A percentile compares a stretch with the other conserved stretches of the same genome.
phyloP scores from a whole-genome alignment of 2,113 vertebrate genomes.

The Lagopus muta region DNA sequence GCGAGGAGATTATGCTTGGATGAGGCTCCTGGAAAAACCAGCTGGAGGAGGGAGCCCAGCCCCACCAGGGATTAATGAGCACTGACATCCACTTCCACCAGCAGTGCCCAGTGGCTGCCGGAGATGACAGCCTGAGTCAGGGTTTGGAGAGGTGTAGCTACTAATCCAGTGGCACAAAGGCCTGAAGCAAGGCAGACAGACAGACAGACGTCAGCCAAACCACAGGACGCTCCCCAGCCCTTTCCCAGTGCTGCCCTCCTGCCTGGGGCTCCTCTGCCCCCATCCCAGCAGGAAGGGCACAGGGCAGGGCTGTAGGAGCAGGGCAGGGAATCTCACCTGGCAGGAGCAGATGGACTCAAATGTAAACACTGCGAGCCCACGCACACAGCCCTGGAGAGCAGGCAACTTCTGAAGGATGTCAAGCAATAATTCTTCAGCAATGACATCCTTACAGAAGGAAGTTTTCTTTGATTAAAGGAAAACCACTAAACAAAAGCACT shows the following conservation, averaged over 20 bases:
- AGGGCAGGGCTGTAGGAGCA: neutral
- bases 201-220: neutral
- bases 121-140: slow-evolving; percentile 23
- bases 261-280: neutral
- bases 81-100: slow-evolving; percentile 23
- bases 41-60: slow-evolving; percentile 27
- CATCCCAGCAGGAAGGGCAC: neutral
- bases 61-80: slow-evolving; percentile 36
- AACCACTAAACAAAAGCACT: slow-evolving; percentile 44
- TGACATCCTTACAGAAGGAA: slow-evolving; percentile 12
- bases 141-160: neutral
- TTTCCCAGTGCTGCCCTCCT: neutral
- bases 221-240: neutral
- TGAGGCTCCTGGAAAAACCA: slow-evolving; percentile 38
- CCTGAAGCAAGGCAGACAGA: neutral
- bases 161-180: neutral
- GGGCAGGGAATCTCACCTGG: neutral
- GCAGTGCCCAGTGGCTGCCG: slow-evolving; percentile 17
- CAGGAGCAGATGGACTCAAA: neutral
- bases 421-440: slow-evolving; percentile 2
- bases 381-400: neutral
- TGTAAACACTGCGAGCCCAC: neutral
- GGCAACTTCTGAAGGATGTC: neutral
- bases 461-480: slow-evolving; percentile 13
- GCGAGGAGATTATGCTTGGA: neutral